Percentiles rank a stretch among this genome's conserved stretches.
Conservation (phyloP, 2,113 vertebrate genomes). For the Hypomesus transpacificus region DNA sequence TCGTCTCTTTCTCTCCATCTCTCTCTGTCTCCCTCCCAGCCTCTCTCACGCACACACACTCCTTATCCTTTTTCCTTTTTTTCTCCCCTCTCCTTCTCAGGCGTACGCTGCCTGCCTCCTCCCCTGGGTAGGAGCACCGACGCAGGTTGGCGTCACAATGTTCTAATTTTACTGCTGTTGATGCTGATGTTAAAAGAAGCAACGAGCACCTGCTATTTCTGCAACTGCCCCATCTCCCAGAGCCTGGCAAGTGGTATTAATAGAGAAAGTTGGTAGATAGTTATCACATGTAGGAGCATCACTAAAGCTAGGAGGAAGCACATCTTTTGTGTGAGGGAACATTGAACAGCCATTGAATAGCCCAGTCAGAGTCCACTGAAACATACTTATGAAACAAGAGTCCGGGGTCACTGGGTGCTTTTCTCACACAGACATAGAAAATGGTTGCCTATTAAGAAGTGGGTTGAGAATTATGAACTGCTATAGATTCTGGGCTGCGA, state of each 20-base stretch:
- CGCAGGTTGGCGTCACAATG: constrained; percentile 87
- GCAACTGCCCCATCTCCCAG: constrained; percentile 71
- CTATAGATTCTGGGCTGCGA: not conserved
- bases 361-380: constrained; percentile 42
- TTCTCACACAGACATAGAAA: not conserved
- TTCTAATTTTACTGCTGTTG: constrained; percentile 94
- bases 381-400: constrained; percentile 27
- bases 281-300: constrained; percentile 51
- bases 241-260: constrained; percentile 64
- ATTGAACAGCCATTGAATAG: not conserved
- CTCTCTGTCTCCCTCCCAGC: not conserved
- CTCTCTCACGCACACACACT: constrained; percentile 14
- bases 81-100: constrained; percentile 33
- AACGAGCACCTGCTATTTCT: constrained; percentile 91
- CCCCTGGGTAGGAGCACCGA: constrained; percentile 77
- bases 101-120: constrained; percentile 79
- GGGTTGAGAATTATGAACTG: too few relatives aligned
- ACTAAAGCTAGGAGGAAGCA: constrained; percentile 21
- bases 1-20: not conserved
- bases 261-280: constrained; percentile 63
- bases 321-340: constrained; percentile 36
- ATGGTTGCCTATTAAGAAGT: not conserved
- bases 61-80: constrained; percentile 25
- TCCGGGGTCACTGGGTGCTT: not conserved
- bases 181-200: constrained; percentile 91